phyloP scores from a whole-genome alignment of 2,797 vertebrate genomes.

The Acanthopagrus latus region DNA sequence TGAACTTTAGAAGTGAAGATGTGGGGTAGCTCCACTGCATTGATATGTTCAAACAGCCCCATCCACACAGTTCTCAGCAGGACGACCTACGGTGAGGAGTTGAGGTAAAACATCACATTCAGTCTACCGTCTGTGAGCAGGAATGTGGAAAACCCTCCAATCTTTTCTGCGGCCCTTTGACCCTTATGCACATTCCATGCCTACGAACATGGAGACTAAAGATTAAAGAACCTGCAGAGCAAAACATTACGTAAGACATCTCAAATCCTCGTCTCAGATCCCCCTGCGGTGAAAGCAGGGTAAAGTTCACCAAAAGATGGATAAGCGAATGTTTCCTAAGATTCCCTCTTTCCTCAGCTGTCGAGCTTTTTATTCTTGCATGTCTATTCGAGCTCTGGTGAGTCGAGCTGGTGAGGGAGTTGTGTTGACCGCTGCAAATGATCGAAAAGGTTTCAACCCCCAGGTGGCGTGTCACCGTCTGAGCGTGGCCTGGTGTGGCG shows the following conservation, averaged over 20 bases:
- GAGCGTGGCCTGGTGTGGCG: constrained; percentile 87
- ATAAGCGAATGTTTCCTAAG: not conserved
- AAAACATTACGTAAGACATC: constrained; percentile 57
- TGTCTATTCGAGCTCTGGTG: constrained; percentile 1
- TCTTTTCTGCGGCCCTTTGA: constrained; percentile 19
- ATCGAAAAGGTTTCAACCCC: constrained; percentile 20
- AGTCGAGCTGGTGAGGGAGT: not conserved
- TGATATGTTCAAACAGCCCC: not conserved
- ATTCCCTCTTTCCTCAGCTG: constrained; percentile 8
- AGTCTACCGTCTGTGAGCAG: constrained; percentile 35
- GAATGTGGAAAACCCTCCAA: constrained; percentile 57
- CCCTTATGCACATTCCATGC: constrained; percentile 56
- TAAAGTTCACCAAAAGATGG: constrained; percentile 46
- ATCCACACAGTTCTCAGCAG: not conserved
- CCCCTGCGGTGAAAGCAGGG: not conserved
- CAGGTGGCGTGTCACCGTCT: constrained; percentile 83
- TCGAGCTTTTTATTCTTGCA: not conserved
- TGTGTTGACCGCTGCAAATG: constrained; percentile 11
- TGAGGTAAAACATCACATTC: constrained; percentile 24
- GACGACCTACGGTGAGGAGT: not conserved
- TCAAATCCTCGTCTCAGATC: constrained; percentile 26
- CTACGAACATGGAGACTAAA: constrained; percentile 18
- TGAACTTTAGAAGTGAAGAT: constrained; percentile 8
- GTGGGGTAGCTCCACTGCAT: not conserved
- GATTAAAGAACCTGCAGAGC: constrained; percentile 47